Conservation (phyloP, 2,113 vertebrate species). For the Nerophis lumbriciformis region DNA sequence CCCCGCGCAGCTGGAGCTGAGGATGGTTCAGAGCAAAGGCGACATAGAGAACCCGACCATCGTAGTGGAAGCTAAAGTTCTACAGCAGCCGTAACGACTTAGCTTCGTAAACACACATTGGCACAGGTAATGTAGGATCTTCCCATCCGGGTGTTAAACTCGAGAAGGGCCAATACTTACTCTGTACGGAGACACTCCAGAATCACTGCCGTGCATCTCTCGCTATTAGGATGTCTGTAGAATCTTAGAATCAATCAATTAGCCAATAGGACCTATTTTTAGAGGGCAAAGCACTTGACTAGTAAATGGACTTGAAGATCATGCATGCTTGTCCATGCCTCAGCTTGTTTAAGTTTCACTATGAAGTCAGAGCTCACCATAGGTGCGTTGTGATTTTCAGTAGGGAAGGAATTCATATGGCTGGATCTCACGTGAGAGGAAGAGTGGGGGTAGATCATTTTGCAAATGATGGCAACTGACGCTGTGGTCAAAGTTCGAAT, state of each 20-base stretch:
- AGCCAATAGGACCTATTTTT: slow-evolving; percentile 10
- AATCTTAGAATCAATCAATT: not conserved
- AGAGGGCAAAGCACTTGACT: slow-evolving; percentile 3
- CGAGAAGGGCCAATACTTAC: slow-evolving; percentile 19
- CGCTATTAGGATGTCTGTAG: slow-evolving; percentile 24
- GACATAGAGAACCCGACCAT: slow-evolving; percentile 92
- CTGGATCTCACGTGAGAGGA: too few relatives aligned
- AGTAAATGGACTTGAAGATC: slow-evolving; percentile 20
- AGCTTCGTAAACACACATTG: not conserved
- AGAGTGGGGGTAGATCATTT: too few relatives aligned
- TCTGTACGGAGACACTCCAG: slow-evolving; percentile 29
- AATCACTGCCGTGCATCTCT: slow-evolving; percentile 46
- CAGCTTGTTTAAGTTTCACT: slow-evolving; percentile 12
- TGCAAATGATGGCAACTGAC: too few relatives aligned
- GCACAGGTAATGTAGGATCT: slow-evolving; percentile 36
- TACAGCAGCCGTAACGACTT: slow-evolving; percentile 66
- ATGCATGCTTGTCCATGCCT: slow-evolving; percentile 20
- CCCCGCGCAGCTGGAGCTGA: slow-evolving; percentile 87
- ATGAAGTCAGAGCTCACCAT: not conserved
- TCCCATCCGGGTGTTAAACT: slow-evolving; percentile 56
- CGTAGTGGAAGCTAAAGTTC: slow-evolving; percentile 77
- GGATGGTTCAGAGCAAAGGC: slow-evolving; percentile 94
- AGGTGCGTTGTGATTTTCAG: not conserved
- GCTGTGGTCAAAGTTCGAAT: too few relatives aligned
- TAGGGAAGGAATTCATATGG: too few relatives aligned